phyloP scores from a whole-genome alignment of 2,113 vertebrate genomes.

The Oriolus oriolus region DNA sequence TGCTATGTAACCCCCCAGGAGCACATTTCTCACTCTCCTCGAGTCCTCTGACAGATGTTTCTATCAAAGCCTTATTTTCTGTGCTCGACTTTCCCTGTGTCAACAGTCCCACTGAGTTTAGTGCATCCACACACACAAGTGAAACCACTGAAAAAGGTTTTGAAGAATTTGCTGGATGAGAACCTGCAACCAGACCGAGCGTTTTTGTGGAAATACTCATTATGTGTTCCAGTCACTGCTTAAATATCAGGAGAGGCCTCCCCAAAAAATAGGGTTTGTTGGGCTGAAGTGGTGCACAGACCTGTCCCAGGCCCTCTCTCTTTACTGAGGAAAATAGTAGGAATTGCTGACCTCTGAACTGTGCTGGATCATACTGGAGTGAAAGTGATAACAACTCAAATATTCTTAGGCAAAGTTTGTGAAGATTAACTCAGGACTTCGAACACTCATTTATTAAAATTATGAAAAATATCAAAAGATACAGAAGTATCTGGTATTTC shows the following conservation, averaged over 20 bases:
- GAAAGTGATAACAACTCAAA: not conserved
- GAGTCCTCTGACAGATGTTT: not conserved
- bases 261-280: not conserved
- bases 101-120: not conserved
- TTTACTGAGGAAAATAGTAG: not conserved
- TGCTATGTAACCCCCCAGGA: not conserved
- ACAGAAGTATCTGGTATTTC: not conserved
- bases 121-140: not conserved
- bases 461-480: not conserved
- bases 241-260: not conserved
- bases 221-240: not conserved
- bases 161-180: not conserved
- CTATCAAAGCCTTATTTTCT: not conserved
- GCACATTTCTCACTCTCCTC: not conserved
- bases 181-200: not conserved
- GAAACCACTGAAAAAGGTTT: not conserved
- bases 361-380: accelerated
- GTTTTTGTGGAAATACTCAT: not conserved
- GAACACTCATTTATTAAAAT: not conserved
- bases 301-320: not conserved
- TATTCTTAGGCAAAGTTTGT: not conserved
- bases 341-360: not conserved
- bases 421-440: not conserved
- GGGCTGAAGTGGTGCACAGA: not conserved
- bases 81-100: not conserved